phyloP scores from a whole-genome alignment of 2,113 vertebrate genomes.

The Solea solea region DNA sequence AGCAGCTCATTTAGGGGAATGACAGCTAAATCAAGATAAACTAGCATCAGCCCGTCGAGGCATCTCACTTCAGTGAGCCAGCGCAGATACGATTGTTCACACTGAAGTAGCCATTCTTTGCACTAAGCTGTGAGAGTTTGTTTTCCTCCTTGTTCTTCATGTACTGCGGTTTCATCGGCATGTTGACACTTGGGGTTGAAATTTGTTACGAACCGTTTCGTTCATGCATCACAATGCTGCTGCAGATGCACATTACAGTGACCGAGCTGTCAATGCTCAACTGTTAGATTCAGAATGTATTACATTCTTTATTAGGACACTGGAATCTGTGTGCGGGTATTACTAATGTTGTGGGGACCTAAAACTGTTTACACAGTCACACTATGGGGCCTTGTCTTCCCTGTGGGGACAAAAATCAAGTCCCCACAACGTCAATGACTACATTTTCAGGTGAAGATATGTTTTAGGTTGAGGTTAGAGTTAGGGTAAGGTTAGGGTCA shows the following conservation, averaged over 20 bases:
- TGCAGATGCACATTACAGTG: background rate
- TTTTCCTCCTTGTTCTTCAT: background rate
- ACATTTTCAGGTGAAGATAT: too few relatives aligned
- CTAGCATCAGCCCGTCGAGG: slow-evolving; percentile 57
- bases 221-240: background rate
- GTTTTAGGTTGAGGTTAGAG: too few relatives aligned
- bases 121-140: background rate
- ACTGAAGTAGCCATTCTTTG: slow-evolving; percentile 1
- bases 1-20: slow-evolving; percentile 77
- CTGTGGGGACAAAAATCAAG: too few relatives aligned
- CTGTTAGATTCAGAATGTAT: background rate
- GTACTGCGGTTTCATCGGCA: slow-evolving; percentile 9
- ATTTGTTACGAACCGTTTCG: background rate
- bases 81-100: slow-evolving; percentile 37
- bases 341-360: too few relatives aligned
- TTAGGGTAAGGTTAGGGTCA: too few relatives aligned
- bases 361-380: too few relatives aligned
- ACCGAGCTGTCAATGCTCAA: too few relatives aligned
- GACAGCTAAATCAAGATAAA: slow-evolving; percentile 83
- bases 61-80: slow-evolving; percentile 63
- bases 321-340: background rate
- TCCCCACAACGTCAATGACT: too few relatives aligned
- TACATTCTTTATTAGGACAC: slow-evolving; percentile 5
- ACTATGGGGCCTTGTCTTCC: too few relatives aligned
- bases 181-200: slow-evolving; percentile 1